A percentile compares a stretch with the other conserved stretches of the same genome.
phyloP scores from a whole-genome alignment of 2,113 vertebrate genomes.

The Aspidoscelis tigris region DNA sequence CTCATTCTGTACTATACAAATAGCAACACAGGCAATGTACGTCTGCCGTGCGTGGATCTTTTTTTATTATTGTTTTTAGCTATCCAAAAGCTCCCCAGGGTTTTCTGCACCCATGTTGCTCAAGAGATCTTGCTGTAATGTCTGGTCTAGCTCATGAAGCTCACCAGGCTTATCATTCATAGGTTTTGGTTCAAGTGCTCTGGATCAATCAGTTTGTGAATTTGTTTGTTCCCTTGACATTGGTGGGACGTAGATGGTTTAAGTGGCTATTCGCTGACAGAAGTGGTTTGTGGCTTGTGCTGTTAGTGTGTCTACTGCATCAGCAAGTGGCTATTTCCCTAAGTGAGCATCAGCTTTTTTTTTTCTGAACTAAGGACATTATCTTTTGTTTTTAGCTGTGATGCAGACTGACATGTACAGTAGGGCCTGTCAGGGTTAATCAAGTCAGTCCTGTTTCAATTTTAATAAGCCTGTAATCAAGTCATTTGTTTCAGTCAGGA shows the following conservation, averaged over 20 bases:
- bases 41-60: not conserved
- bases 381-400: slow-evolving; percentile 58
- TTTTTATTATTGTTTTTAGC: not conserved
- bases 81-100: not conserved
- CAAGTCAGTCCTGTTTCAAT: slow-evolving; percentile 64
- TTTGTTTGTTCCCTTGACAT: slow-evolving; percentile 24
- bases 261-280: slow-evolving; percentile 33
- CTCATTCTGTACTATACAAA: not conserved
- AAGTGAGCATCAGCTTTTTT: slow-evolving; percentile 26
- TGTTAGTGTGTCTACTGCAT: slow-evolving; percentile 32
- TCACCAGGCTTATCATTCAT: not conserved
- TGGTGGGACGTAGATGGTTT: slow-evolving; percentile 10
- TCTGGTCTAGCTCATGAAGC: not conserved
- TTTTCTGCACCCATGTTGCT: not conserved
- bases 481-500: slow-evolving; percentile 69
- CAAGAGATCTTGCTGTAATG: not conserved
- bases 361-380: slow-evolving; percentile 45
- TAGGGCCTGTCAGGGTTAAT: slow-evolving; percentile 66
- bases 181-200: slow-evolving; percentile 18
- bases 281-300: slow-evolving; percentile 37
- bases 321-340: slow-evolving; percentile 38
- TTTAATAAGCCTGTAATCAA: slow-evolving; percentile 74
- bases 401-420: slow-evolving; percentile 60
- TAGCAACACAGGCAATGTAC: not conserved
- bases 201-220: slow-evolving; percentile 20